Evolutionary conservation across 2,888 invertebrate species (phyloP).

Genomic region (Phaonia tiefii): DNA sequence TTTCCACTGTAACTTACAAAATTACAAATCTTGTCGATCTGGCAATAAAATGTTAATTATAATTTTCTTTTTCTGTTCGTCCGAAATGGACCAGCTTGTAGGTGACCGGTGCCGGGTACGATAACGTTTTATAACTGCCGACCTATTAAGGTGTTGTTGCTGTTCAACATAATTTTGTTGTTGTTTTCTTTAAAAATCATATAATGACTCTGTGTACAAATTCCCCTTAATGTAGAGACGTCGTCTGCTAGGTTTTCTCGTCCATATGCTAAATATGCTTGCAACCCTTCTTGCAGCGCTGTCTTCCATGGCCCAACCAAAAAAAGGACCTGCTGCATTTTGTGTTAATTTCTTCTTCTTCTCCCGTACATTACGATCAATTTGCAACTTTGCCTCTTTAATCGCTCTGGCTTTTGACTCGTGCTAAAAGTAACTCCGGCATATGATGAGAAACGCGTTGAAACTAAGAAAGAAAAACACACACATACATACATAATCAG

Average conservation of each 20-base stretch:
- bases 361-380: conserved; percentile 40
- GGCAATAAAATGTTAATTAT: not conserved
- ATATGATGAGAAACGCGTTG: no score
- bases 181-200: not conserved
- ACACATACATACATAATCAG: no score
- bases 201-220: not conserved
- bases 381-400: conserved; percentile 62
- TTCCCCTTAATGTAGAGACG: no score
- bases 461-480: no score
- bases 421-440: conserved; percentile 45
- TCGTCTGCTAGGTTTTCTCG: not conserved
- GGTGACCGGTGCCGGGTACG: not conserved
- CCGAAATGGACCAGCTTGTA: not conserved
- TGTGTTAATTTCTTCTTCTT: conserved; percentile 9
- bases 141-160: conserved; percentile 3
- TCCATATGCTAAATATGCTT: not conserved
- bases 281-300: not conserved
- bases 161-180: not conserved
- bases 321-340: conserved; percentile 60
- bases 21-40: not conserved
- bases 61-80: not conserved
- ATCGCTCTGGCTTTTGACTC: conserved; percentile 63
- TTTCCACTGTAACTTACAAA: no score
- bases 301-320: not conserved
- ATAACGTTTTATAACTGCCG: conserved; percentile 2